Base-by-base conservation (phyloP, 1,140 invertebrate genomes). In the Anastrepha ludens region DNA sequence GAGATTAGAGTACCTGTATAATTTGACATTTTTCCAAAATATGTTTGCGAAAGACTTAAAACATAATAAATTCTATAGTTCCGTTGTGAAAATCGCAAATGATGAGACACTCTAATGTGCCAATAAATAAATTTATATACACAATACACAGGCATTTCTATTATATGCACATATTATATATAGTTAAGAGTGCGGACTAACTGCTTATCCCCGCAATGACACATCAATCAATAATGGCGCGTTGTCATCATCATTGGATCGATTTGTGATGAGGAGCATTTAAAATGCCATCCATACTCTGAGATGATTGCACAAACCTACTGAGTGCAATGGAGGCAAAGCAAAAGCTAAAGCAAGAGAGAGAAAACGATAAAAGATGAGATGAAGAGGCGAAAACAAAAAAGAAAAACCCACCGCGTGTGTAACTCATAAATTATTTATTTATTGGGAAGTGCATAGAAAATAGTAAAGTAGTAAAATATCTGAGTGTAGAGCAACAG, bases 341-440 rank as follows among this genome's bases (percentile, higher is more conserved):
- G n/a, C 1, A 15, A 13, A 62, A 1, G 15, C 13, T 13, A 2
- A 44, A 15, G 4, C 39, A 4, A 1, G 67, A 70, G 64, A 70
- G 67, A 29, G 17, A 29, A 55, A 29, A 74, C 44, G 2, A 11
- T 1, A 74, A n/a, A 39, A 81, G 55, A 81, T 81, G n/a, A 1
- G 44, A 55, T 11, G 5, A 55, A 50, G 55, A 29, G n/a, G 20
- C 9, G 20, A 20, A n/a, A 55, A 55, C 11, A 81, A 29, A 55
- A 55, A 5, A 15, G 47, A 55, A 58, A 50, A 81, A 13, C 74
- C 0, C 17, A 47, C 47, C 7, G 74, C 74, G 74, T 81, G 74
- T 81, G 74, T 50, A 81, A 81, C 74, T 81, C 74, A 81, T 81
- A 81, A 81, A 81, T 81, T 29, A 81, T 81, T 81, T 81, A 81